Evolutionary conservation across 2,113 vertebrate species (phyloP).

Genomic region (Perca flavescens): DNA sequence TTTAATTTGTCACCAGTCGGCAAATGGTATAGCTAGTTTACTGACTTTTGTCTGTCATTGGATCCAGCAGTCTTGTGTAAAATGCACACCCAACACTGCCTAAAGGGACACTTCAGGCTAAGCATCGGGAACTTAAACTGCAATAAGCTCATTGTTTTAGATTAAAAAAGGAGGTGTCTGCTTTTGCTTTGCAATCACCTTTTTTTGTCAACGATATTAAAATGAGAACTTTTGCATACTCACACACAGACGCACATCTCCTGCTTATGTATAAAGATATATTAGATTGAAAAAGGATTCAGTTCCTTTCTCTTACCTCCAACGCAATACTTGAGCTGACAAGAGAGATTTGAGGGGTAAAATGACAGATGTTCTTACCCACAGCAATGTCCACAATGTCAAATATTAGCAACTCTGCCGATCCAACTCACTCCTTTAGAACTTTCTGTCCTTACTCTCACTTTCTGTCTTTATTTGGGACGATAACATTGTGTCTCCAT

Average conservation of each 20-base stretch:
- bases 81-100: neutral
- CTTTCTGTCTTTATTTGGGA: neutral
- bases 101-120: neutral
- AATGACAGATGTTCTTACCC: neutral
- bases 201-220: neutral
- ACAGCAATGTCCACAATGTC: neutral
- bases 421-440: neutral
- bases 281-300: neutral
- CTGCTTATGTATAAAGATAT: neutral
- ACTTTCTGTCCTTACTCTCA: too few species aligned
- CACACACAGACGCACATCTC: neutral
- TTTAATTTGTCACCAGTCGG: too few species aligned
- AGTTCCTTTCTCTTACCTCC: slow-evolving; percentile 10
- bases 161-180: neutral
- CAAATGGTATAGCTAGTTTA: too few species aligned
- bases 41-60: too few species aligned
- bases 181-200: neutral
- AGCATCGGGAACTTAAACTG: neutral
- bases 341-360: neutral
- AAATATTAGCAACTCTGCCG: neutral
- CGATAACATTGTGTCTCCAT: neutral
- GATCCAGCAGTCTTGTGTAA: neutral
- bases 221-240: neutral
- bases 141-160: neutral
- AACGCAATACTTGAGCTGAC: neutral